These are phyloP conservation scores for Rhinichthys osculus DNA, from an alignment of 2,797 vertebrate genomes.

Conservation along the genomic window DNA sequence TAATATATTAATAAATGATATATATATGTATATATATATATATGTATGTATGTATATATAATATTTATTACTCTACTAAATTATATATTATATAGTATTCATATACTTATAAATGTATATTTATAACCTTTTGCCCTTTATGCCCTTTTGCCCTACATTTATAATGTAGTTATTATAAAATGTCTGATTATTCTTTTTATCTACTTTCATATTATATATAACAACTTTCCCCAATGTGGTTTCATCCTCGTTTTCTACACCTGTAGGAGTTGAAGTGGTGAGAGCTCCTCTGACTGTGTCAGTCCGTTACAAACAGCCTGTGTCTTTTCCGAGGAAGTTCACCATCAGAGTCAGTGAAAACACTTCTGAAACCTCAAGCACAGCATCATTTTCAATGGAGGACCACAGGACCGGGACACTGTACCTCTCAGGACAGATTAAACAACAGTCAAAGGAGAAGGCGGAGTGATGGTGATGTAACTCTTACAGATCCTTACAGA, in stretches of 20 bases:
- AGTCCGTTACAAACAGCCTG: conserved; percentile 64
- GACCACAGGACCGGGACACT: conserved; percentile 42
- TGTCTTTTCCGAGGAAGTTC: conserved; percentile 59
- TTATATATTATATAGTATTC: too few relatives aligned
- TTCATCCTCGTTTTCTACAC: conserved; percentile 34
- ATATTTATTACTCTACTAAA: too few relatives aligned
- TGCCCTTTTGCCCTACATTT: too few relatives aligned
- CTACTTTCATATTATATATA: not conserved
- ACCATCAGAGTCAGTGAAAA: conserved; percentile 57
- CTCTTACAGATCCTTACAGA: not conserved
- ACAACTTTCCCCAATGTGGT: not conserved
- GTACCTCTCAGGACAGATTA: conserved; percentile 66
- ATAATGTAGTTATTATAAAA: too few relatives aligned
- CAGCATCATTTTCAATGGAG: conserved; percentile 64
- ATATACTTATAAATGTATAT: too few relatives aligned
- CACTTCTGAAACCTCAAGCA: conserved; percentile 16
- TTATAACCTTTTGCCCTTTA: too few relatives aligned
- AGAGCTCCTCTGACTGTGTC: conserved; percentile 67
- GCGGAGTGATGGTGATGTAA: conserved; percentile 2
- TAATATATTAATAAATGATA: too few relatives aligned
- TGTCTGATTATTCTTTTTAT: too few relatives aligned
- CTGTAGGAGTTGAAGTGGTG: conserved; percentile 68
- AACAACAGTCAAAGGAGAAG: conserved; percentile 37
- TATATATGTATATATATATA: too few relatives aligned
- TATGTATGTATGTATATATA: too few relatives aligned